Base-by-base conservation (phyloP, 2,797 vertebrate genomes). In the Peromyscus eremicus region DNA sequence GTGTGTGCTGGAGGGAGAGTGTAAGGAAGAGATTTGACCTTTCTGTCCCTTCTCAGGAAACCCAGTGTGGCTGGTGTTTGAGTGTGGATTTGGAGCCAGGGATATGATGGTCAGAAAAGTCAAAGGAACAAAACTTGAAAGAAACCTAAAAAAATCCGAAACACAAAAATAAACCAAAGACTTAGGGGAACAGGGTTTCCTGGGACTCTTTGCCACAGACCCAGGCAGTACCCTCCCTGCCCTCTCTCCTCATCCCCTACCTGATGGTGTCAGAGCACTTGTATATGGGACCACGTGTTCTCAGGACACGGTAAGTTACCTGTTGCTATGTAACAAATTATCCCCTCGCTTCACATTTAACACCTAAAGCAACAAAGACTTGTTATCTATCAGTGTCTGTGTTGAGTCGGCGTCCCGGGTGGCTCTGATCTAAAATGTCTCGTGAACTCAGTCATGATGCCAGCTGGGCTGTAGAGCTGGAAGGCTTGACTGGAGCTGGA, bases 51-150 rank as follows among this genome's bases (percentile, higher is more conserved):
- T 84, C 34, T 93, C 27, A 68, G 77, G 52, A 89, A 91, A 70
- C 6, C 40, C 32, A 6, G 10, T 4, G 25, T 62, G 60, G 12
- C 43, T 66, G 11, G 16, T 55, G 9, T 83, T 71, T n/a, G 40
- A 4, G 9, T 55, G 4, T 73, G 32, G 10, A 27, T 92, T 87
- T 70, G 92, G 83, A 93, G 43, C 27, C 25, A 9, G 73, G 32
- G 12, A 75, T 40, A 75, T 40, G 9, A 77, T 80, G n/a, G 32
- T 11, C 89, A 75, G 46, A 70, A 92, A 96, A 84, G 70, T 75
- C 57, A 80, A 94, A 27, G 43, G 55, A 66, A 62, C 43, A 85
- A 64, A 76, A 77, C 77, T n/a, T 84, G 73, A 73, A 93, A 93
- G 71, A 71, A 64, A 70, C 86, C 49, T 25, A 71, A 84, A 80